Evolutionary conservation across 1,140 invertebrate species (phyloP), one percentile per base, ranked within the genome.

Genomic region (Zaprionus tsacasi): DNA sequence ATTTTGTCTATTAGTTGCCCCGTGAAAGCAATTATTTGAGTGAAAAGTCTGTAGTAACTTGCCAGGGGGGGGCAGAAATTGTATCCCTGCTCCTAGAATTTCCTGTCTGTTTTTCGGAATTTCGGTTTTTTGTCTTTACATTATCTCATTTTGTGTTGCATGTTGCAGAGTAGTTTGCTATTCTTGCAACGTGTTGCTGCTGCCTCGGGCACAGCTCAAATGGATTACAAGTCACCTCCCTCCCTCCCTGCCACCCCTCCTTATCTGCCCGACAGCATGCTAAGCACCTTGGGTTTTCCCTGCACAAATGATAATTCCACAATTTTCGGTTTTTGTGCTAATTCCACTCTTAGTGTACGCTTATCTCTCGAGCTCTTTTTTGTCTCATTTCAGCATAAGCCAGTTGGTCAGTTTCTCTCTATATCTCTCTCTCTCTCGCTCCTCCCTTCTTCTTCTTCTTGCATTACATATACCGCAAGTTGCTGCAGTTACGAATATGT

Each of bases 1-100:
- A 30, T n/a, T 30, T 33, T 60, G 52, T 71, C 75, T 78, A 78
- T 81, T 85, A 86, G 78, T 52, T 45, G 78, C 74, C 38, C 17
- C 52, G 66, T 69, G 58, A 74, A 85, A 78, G 82, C 78, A 86
- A 86, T 85, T 85, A 85, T 86, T 85, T 81, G 59, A 81, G 78
- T 63, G 61, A 63, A 86, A 86, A 86, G 70, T 86, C 74, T 54
- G 17, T 59, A 40, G 71, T 40, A 69, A 17, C 17, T 57, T 30
- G 43, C 45, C 21, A 52, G n/a, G 69, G 63, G 57, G 25, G 21
- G 21, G 21, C 21, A 2, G 2, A 21, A 21, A 21, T 1, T 21
- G 21, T 21, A 1, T 21, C 21, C 38, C 38, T n/a, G n/a, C n/a
- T 0, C 38, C 12, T 1, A 3, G 38, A 13, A 11, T 3, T 12